phyloP scores from a whole-genome alignment of 2,113 vertebrate species.

The Catagonus wagneri region DNA sequence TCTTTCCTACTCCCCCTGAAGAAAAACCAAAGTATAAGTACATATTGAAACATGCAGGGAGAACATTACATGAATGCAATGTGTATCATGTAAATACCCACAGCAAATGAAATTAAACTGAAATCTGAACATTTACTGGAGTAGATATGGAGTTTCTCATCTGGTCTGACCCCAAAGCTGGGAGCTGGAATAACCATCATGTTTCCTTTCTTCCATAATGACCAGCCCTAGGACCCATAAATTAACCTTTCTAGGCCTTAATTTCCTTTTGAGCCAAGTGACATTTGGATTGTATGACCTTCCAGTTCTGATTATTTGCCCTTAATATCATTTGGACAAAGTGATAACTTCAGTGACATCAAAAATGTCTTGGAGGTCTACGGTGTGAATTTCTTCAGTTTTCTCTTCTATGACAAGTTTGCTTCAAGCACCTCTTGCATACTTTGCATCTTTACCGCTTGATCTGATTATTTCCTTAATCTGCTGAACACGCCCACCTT shows the following conservation, averaged over 20 bases:
- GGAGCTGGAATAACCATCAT: not conserved
- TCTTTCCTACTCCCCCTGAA: not conserved
- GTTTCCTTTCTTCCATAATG: not conserved
- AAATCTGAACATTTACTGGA: not conserved
- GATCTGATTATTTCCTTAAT: not conserved
- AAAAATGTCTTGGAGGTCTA: not conserved
- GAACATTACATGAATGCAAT: not conserved
- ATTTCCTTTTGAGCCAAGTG: slow-evolving; percentile 5
- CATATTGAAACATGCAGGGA: not conserved
- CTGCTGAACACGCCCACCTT: not conserved
- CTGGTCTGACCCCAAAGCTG: not conserved
- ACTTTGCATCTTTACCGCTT: not conserved
- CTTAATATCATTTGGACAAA: slow-evolving; percentile 20
- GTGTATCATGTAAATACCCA: not conserved
- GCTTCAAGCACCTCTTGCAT: not conserved
- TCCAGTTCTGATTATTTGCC: not conserved
- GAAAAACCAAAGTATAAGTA: not conserved
- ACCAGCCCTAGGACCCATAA: not conserved
- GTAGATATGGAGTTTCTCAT: not conserved
- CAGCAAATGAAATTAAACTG: not conserved
- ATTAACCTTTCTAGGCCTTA: not conserved
- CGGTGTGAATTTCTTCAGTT: not conserved
- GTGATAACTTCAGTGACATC: not conserved
- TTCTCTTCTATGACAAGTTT: not conserved
- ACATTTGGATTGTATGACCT: not conserved